Base-by-base conservation (phyloP, 2,797 vertebrate species). In the Rhodeus uyekii region DNA sequence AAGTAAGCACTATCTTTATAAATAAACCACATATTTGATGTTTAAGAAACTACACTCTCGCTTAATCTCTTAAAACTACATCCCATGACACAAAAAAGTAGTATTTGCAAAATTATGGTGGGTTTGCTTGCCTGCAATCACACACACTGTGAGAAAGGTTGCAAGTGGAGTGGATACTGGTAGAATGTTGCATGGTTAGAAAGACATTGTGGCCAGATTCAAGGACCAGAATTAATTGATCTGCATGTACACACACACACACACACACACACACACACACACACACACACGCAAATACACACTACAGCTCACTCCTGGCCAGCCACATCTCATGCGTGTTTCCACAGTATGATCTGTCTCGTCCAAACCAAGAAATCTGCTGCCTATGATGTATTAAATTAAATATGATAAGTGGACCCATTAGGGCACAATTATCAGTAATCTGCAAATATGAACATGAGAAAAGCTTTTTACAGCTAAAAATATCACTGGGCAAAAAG, bases 401-500 rank as follows among this genome's bases (percentile, higher is more conserved):
- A 92, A 91, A 93, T 91, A 93, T 91, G 92, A 95, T 93, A 92
- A 93, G 91, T 93, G 91, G 89, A 91, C 91, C 90, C 92, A 94
- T 95, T 94, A 94, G 93, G 93, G 92, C 90, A 89, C 90, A 92
- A 94, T 93, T 91, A 93, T 91, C 92, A 92, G 91, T 92, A 90
- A 88, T 53, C 68, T 84, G 84, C 68, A 76, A 58, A 84, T 72
- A 34, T 32, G 24, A 48, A 80, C 44, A 69, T n/a, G 53, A 72
- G 36, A 82, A 80, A 83, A 61, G 44, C 55, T 78, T 73, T 75
- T 81, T 76, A 65, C 76, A 75, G 12, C 27, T 71, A 8, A 72
- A 76, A 85, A 24, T 82, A 42, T 29, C 63, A 68, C 50, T 18
- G 65, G 71, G 60, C 29, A 48, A 74, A 80, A 65, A 58, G 1